A percentile compares a stretch with the other conserved stretches of the same genome.
Evolutionary conservation across 64 coral and sea anemone genomes (phyloP).

Genomic region (Montipora efflorescens): DNA sequence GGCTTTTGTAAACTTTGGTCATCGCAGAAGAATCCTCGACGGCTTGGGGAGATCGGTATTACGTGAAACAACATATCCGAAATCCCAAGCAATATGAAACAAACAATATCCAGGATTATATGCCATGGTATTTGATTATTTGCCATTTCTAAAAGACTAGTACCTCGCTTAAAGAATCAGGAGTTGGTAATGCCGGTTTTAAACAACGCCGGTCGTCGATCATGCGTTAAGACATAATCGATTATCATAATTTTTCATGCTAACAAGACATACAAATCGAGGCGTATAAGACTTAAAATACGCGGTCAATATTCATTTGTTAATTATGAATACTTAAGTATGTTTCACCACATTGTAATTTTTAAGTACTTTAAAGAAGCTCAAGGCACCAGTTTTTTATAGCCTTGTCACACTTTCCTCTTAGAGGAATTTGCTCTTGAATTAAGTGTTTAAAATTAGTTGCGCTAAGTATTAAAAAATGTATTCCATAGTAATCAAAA

Average conservation of each 20-base stretch:
- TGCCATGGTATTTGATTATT: conserved; percentile 24
- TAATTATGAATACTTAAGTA: neutral
- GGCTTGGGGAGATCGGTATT: conserved; percentile 42
- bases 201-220: neutral
- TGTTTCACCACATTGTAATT: neutral
- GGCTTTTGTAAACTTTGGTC: conserved; percentile 51
- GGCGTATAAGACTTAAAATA: neutral
- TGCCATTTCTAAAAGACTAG: neutral
- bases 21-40: conserved; percentile 62
- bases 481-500: neutral
- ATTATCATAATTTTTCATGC: neutral
- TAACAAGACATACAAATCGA: neutral
- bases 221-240: too few species aligned
- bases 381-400: neutral
- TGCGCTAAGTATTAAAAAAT: too few species aligned
- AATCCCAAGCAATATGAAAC: conserved; percentile 56
- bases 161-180: neutral
- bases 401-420: neutral
- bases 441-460: neutral
- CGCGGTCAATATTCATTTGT: conserved; percentile 10
- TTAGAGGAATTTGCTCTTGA: neutral
- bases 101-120: conserved; percentile 50
- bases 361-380: neutral
- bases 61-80: conserved; percentile 60
- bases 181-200: neutral